Conservation (phyloP, 92 coral and sea anemone species). For the Paragorgia papillata region DNA sequence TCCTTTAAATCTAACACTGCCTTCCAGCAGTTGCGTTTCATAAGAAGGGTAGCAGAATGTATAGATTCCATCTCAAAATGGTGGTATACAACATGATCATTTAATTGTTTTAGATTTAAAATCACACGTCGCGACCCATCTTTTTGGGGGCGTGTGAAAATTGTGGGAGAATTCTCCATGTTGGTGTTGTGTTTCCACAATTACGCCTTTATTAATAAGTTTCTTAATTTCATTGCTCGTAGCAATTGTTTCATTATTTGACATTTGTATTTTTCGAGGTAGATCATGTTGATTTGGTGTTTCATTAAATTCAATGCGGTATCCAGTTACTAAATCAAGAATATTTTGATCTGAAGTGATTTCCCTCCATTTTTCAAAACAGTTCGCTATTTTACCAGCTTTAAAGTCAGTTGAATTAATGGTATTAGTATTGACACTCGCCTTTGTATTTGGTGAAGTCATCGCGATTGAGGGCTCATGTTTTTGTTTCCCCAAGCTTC, state of each 20-base stretch:
- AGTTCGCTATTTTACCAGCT: slow-evolving; percentile 52
- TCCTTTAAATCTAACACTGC: not conserved
- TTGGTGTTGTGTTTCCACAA: not conserved
- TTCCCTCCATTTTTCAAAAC: slow-evolving; percentile 41
- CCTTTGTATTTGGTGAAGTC: no score
- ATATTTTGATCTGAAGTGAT: slow-evolving; percentile 60
- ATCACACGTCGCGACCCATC: not conserved
- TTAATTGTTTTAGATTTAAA: not conserved
- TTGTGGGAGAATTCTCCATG: not conserved
- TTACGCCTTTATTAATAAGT: not conserved
- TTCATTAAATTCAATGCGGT: no score
- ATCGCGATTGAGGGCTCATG: no score
- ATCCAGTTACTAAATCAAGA: slow-evolving; percentile 50
- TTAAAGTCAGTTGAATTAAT: slow-evolving; percentile 23
- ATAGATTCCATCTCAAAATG: slow-evolving; percentile 9
- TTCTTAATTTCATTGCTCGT: not conserved
- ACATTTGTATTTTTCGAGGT: no score
- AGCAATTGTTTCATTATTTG: no score
- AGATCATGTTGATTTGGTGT: no score
- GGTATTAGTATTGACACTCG: no score
- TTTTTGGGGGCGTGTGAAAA: not conserved
- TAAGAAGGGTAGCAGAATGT: not conserved
- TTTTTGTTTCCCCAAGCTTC: no score
- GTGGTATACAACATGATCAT: not conserved
- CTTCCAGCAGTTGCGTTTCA: slow-evolving; percentile 7